Conservation (phyloP, 2,113 vertebrate species). For the Clinocottus analis region DNA sequence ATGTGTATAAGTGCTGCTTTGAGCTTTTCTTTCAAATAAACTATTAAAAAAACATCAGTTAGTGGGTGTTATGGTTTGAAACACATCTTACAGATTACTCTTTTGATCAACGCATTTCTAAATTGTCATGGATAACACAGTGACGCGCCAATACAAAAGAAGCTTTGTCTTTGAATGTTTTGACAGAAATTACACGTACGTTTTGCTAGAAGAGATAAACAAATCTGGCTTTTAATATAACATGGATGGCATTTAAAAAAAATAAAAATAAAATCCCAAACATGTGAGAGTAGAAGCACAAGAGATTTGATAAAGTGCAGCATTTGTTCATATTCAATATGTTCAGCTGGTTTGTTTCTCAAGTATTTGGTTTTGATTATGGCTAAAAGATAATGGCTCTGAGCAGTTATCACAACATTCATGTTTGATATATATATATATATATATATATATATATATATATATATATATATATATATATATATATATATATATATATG, state of each 20-base stretch:
- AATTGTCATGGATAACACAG: neutral
- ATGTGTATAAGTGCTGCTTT: neutral
- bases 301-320: neutral
- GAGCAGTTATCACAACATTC: neutral
- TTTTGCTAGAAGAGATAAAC: neutral
- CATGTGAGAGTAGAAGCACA: neutral
- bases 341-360: neutral
- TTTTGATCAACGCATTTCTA: constrained; percentile 12
- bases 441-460: neutral
- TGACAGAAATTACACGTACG: neutral
- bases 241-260: neutral
- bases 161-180: neutral
- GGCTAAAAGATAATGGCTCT: neutral
- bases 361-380: constrained; percentile 1
- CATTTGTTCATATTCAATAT: neutral
- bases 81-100: neutral
- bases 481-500: neutral
- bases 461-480: neutral
- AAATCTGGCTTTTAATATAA: neutral
- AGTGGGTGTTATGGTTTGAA: neutral
- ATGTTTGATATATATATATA: constrained; percentile 1
- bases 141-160: neutral
- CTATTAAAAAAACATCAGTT: constrained; percentile 8
- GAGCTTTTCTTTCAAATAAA: neutral
- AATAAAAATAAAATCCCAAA: neutral